phyloP scores from a whole-genome alignment of 1,140 invertebrate species.

The Procambarus virginalis region DNA sequence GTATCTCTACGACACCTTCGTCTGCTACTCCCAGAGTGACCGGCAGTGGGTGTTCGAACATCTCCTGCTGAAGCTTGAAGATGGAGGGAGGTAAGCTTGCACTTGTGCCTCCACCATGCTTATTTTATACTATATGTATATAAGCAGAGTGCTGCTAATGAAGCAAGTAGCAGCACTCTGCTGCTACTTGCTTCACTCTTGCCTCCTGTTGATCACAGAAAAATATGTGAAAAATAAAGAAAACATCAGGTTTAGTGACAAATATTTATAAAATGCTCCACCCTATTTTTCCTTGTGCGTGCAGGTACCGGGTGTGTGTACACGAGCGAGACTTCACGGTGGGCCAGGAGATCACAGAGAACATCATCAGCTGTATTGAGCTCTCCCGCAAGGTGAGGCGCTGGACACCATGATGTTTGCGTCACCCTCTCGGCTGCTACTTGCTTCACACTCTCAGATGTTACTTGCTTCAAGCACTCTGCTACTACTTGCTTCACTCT shows the following conservation, averaged over 20 bases:
- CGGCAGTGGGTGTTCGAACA: conserved; percentile 60
- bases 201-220: too few relatives aligned
- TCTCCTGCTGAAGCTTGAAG: conserved; percentile 47
- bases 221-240: too few relatives aligned
- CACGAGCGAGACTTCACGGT: conserved; percentile 63
- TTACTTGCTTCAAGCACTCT: background rate
- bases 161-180: too few relatives aligned
- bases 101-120: too few relatives aligned
- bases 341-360: conserved; percentile 57
- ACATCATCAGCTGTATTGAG: conserved; percentile 49
- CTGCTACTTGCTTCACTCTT: too few relatives aligned
- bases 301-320: conserved; percentile 56
- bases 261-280: background rate
- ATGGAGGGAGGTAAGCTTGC: conserved; percentile 19
- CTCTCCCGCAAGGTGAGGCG: conserved; percentile 46
- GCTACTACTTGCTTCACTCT: background rate
- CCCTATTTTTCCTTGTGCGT: background rate
- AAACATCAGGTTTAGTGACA: too few relatives aligned
- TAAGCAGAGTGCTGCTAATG: too few relatives aligned
- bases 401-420: too few relatives aligned
- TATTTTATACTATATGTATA: too few relatives aligned
- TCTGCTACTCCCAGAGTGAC: conserved; percentile 58
- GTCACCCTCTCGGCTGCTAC: background rate
- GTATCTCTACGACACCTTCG: conserved; percentile 54
- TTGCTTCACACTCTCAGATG: background rate